Base-by-base conservation (phyloP, 2,113 vertebrate species). In the Clarias gariepinus region DNA sequence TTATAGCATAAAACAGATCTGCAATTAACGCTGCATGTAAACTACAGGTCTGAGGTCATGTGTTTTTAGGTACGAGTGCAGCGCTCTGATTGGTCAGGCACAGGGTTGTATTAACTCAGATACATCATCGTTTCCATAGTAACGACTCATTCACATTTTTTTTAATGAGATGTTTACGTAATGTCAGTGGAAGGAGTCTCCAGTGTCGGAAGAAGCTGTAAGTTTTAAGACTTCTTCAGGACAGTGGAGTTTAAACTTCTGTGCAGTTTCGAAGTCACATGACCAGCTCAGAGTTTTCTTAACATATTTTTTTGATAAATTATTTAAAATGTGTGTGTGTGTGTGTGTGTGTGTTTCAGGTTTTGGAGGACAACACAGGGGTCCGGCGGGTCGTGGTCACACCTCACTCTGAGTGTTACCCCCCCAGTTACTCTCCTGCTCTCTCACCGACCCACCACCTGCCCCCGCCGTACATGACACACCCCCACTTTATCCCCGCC, bases 351-450 rank as follows among this genome's bases (percentile, higher is more conserved):
- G 16, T 84, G 36, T 83, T 53, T 91, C 89, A 97, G 96, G 96
- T 97, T 91, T 94, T 97, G 88, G 96, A 97, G 92, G 96, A 97
- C 91, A 97, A 91, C 91, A 96, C 96, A 0, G 96, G 96, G 1
- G 95, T 97, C 58, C 96, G 96, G 53, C 93, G 96, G 88, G 96
- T 97, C 87, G 96, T 97, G 84, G 96, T 97, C 64, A 97, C 96
- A 10, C 96, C 96, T 2, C 96, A 97, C 81, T 96, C 96, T 0
- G 96, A 97, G 87, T 97, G 96, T 89, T 97, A 96, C 58, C 96
- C 96, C 21, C 96, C 95, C 47, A 96, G 95, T 85, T 97, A 97
- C 57, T 95, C 96, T 19, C 96, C 96, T 0, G 95, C 96, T 87
- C 95, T 97, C 90, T 97, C 96, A 11, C 96, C 96, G 1, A 96